These are phyloP conservation scores for Talpa occidentalis DNA, from an alignment of 2,113 vertebrate genomes.

Conservation along the genomic window DNA sequence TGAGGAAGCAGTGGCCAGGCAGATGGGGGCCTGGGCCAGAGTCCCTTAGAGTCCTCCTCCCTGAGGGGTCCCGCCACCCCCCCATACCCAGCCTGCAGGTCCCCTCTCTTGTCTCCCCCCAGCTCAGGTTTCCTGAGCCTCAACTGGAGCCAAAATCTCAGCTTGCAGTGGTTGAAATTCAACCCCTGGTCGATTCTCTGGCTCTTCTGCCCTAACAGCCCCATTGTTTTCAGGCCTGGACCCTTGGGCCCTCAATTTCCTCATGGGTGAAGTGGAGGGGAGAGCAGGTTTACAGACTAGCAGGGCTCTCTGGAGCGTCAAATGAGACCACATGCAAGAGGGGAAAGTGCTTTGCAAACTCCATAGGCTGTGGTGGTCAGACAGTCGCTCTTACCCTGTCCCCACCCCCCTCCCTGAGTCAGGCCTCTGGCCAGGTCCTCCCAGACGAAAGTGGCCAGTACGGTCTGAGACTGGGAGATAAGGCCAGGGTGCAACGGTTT, in stretches of 20 bases:
- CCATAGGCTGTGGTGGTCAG: neutral
- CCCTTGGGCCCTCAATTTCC: neutral
- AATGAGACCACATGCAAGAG: neutral
- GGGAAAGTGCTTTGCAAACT: constrained; percentile 1
- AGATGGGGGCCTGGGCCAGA: constrained; percentile 36
- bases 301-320: neutral
- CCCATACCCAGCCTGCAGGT: neutral
- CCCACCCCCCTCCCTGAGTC: neutral
- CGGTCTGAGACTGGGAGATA: neutral
- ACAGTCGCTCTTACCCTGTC: too few relatives aligned
- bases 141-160: neutral
- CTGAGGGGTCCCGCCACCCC: neutral
- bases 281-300: neutral
- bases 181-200: neutral
- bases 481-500: neutral
- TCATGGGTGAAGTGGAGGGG: neutral
- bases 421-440: neutral
- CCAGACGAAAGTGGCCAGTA: neutral
- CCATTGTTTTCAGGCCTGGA: neutral
- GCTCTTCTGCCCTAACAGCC: neutral
- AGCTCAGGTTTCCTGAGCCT: neutral
- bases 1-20: constrained; percentile 29
- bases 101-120: neutral
- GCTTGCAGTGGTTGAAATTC: neutral
- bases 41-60: constrained; percentile 9